These are phyloP conservation scores for Chromis chromis DNA, from an alignment of 2,797 vertebrate genomes.

Conservation along the genomic window DNA sequence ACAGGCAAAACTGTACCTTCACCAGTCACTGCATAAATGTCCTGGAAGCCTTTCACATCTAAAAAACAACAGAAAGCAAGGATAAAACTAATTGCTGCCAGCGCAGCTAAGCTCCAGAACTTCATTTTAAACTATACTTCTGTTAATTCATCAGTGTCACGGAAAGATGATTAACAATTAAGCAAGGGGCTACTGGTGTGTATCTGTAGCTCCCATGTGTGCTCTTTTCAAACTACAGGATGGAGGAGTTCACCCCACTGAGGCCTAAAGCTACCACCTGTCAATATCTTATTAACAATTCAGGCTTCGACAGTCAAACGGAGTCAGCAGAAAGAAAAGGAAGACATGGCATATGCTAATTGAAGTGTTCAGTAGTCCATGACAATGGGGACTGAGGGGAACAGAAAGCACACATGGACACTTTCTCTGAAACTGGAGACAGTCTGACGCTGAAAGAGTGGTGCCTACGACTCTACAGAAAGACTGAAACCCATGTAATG, in stretches of 20 bases:
- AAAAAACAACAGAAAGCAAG: constrained; percentile 44
- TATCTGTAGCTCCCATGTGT: constrained; percentile 45
- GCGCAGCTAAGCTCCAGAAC: constrained; percentile 66
- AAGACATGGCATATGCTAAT: constrained; percentile 49
- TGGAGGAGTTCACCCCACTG: constrained; percentile 37
- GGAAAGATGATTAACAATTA: constrained; percentile 76
- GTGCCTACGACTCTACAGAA: constrained; percentile 3
- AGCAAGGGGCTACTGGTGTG: constrained; percentile 43
- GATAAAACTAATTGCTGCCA: constrained; percentile 60
- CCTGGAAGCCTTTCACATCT: constrained; percentile 26
- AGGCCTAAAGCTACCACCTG: constrained; percentile 62
- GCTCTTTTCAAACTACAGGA: constrained; percentile 40
- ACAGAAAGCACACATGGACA: background rate
- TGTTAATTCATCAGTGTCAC: constrained; percentile 70
- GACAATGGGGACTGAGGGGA: constrained; percentile 13
- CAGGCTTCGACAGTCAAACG: constrained; percentile 54
- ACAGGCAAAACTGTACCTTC: constrained; percentile 25
- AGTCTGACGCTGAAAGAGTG: background rate
- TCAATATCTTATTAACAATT: constrained; percentile 71
- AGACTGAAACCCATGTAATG: background rate
- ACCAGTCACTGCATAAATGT: constrained; percentile 34
- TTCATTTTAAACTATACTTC: constrained; percentile 56
- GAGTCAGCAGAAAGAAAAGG: constrained; percentile 64
- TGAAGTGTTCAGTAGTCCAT: constrained; percentile 42
- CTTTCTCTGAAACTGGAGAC: constrained; percentile 7